Conservation (phyloP, 2,888 invertebrate genomes). For the Hecatera dysodea region DNA sequence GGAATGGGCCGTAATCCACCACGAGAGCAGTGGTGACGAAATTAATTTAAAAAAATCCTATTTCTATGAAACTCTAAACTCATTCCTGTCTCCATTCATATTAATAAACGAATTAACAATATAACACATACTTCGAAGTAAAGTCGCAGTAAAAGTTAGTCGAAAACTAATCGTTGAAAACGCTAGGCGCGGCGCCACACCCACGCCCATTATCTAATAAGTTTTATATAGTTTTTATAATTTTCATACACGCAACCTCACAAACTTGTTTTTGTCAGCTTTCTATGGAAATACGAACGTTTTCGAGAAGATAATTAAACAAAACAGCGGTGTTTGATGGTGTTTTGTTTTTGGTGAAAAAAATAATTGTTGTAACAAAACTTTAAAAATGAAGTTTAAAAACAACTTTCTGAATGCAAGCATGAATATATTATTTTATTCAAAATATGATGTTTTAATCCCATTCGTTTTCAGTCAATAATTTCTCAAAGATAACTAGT, state of each 20-base stretch:
- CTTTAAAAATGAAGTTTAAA: neutral
- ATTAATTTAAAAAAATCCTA: too few species aligned
- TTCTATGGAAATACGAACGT: conserved; percentile 58
- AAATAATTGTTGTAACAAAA: neutral
- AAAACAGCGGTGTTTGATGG: conserved; percentile 14
- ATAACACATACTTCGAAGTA: conserved; percentile 33
- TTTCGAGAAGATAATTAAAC: conserved; percentile 52
- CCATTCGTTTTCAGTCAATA: neutral
- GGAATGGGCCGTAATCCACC: too few species aligned
- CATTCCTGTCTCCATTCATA: neutral
- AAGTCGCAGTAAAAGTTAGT: conserved; percentile 49
- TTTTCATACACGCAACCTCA: conserved; percentile 68
- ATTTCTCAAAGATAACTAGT: neutral
- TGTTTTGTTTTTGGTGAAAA: conserved; percentile 10
- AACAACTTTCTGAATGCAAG: neutral
- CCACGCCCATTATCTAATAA: conserved; percentile 68
- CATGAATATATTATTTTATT: neutral
- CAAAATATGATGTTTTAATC: too few species aligned
- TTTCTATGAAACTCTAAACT: neutral
- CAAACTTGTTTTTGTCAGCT: conserved; percentile 60
- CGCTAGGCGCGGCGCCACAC: conserved; percentile 71
- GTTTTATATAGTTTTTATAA: conserved; percentile 63
- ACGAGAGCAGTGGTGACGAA: too few species aligned
- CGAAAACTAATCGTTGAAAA: conserved; percentile 70
- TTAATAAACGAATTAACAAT: conserved; percentile 49